Evolutionary conservation across 30 jellyfish, hydroid and myxozoan species (phyloP).

Genomic region (Hydractinia echinata): DNA sequence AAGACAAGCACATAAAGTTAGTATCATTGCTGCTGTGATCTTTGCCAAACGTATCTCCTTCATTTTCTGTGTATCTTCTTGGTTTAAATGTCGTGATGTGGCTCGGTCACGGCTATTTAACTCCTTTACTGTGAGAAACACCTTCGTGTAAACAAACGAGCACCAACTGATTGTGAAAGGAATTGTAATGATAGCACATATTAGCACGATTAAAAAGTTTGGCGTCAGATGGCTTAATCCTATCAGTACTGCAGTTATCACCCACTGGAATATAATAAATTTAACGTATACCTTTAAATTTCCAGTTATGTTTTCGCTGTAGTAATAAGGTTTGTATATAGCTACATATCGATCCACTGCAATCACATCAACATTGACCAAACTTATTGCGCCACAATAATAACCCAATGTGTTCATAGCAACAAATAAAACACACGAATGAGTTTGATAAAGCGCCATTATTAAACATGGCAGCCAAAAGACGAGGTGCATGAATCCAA

Average conservation of each 20-base stretch:
- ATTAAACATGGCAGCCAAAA: neutral
- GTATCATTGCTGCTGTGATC: neutral
- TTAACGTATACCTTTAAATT: neutral
- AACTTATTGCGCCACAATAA: neutral
- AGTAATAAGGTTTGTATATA: neutral
- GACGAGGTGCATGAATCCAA: neutral
- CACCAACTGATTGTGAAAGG: neutral
- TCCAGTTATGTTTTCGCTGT: neutral
- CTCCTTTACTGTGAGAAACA: neutral
- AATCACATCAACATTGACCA: neutral
- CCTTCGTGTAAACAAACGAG: neutral
- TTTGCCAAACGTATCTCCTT: constrained; percentile 2
- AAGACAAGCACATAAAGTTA: neutral
- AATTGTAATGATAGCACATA: neutral
- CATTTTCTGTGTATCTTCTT: neutral
- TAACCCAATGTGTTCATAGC: neutral
- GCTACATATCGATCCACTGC: constrained; percentile 3
- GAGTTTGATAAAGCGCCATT: neutral
- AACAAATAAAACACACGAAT: neutral
- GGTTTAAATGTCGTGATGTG: neutral
- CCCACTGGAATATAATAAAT: neutral
- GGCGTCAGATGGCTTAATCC: constrained; percentile 10
- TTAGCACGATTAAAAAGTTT: neutral
- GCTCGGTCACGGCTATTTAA: neutral
- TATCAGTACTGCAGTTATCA: neutral